Conservation (phyloP, 2,797 vertebrate genomes). For the Decapterus maruadsi region DNA sequence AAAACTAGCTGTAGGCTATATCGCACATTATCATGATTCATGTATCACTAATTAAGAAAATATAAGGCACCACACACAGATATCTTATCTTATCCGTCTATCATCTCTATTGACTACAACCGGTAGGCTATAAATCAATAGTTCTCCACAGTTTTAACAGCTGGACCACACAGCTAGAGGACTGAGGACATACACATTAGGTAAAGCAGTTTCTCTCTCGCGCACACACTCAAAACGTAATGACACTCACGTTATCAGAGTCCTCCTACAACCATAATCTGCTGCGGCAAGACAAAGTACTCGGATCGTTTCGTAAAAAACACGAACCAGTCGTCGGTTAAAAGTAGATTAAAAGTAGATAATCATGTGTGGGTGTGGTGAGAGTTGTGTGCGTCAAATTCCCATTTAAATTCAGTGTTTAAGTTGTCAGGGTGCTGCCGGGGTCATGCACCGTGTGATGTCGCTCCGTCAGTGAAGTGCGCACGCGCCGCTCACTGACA, state of each 20-base stretch:
- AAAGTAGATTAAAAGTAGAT: too few species aligned
- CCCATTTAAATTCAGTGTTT: background rate
- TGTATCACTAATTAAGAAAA: background rate
- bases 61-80: too few species aligned
- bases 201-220: background rate
- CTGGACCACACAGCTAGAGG: too few species aligned
- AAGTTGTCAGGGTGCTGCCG: background rate
- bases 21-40: accelerated
- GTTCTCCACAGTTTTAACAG: background rate
- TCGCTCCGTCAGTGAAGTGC: accelerated
- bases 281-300: background rate
- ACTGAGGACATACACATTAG: background rate
- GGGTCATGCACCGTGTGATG: too few species aligned
- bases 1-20: too few species aligned
- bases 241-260: slow-evolving; percentile 54
- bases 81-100: too few species aligned
- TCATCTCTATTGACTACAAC: accelerated
- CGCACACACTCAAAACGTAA: background rate
- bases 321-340: accelerated
- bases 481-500: slow-evolving; percentile 38
- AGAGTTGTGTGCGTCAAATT: accelerated
- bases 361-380: background rate
- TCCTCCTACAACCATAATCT: background rate
- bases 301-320: accelerated
- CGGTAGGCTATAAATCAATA: background rate